Conservation (phyloP, 2,113 vertebrate species). For the Typhlomys cinereus region DNA sequence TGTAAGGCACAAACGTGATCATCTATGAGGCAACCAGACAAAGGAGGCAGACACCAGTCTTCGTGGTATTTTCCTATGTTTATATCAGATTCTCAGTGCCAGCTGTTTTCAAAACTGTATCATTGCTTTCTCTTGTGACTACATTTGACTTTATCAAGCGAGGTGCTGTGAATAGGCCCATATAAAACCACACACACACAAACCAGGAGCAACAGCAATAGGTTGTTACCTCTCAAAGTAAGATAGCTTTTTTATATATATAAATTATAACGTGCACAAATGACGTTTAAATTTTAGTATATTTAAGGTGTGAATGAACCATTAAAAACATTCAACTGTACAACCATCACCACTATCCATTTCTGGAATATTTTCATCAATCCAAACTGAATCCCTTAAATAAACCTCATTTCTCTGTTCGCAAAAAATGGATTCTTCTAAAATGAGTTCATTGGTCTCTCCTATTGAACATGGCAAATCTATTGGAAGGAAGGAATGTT, state of each 20-base stretch:
- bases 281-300: constrained; percentile 20
- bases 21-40: neutral
- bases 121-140: neutral
- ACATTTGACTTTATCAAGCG: neutral
- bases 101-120: constrained; percentile 1
- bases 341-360: neutral
- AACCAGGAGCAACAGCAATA: neutral
- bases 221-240: neutral
- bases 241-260: neutral
- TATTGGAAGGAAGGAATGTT: neutral
- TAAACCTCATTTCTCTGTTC: constrained; percentile 3
- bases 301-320: neutral
- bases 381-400: neutral
- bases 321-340: neutral
- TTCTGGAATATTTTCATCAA: constrained; percentile 41
- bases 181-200: too few species aligned
- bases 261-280: neutral
- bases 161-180: neutral
- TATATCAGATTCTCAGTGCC: neutral
- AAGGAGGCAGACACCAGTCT: neutral
- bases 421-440: neutral
- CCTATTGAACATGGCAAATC: neutral
- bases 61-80: neutral
- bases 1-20: neutral
- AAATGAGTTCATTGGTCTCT: neutral